These are phyloP conservation scores for Ruditapes philippinarum DNA, from an alignment of 1,140 invertebrate species.

Conservation along the genomic window DNA sequence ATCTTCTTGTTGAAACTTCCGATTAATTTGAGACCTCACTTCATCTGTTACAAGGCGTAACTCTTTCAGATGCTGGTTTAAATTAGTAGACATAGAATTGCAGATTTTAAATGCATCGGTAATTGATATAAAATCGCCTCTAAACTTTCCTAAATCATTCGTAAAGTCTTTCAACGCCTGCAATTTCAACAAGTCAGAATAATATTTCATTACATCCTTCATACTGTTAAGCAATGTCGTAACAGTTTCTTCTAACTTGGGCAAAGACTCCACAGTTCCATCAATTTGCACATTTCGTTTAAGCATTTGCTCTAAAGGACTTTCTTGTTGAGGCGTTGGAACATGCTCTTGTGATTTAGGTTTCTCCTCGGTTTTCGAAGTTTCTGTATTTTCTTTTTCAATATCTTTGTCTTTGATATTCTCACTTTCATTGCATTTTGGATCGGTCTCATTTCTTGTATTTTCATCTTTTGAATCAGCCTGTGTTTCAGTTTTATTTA, in stretches of 20 bases:
- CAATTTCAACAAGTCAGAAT: conserved; percentile 46
- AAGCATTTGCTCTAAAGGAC: conserved; percentile 46
- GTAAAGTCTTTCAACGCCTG: conserved; percentile 54
- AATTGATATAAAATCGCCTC: conserved; percentile 36
- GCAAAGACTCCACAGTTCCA: neutral
- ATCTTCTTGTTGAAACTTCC: conserved; percentile 60
- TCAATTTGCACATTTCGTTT: conserved; percentile 45
- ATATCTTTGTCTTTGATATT: neutral
- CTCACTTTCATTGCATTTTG: neutral
- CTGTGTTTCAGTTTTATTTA: neutral
- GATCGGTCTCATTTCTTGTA: neutral
- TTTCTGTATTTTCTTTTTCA: neutral
- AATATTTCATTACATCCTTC: conserved; percentile 45
- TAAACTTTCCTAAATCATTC: conserved; percentile 50
- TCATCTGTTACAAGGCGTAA: conserved; percentile 30
- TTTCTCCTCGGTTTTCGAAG: neutral
- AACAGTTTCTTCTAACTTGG: neutral
- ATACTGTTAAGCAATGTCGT: conserved; percentile 35
- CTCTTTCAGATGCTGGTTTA: conserved; percentile 41
- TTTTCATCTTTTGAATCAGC: neutral
- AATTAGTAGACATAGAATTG: conserved; percentile 13
- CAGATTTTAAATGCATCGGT: conserved; percentile 41
- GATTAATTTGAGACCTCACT: neutral
- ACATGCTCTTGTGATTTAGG: neutral
- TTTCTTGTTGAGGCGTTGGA: conserved; percentile 15